Conservation (phyloP, 2,888 invertebrate species). For the Hyalella azteca region DNA sequence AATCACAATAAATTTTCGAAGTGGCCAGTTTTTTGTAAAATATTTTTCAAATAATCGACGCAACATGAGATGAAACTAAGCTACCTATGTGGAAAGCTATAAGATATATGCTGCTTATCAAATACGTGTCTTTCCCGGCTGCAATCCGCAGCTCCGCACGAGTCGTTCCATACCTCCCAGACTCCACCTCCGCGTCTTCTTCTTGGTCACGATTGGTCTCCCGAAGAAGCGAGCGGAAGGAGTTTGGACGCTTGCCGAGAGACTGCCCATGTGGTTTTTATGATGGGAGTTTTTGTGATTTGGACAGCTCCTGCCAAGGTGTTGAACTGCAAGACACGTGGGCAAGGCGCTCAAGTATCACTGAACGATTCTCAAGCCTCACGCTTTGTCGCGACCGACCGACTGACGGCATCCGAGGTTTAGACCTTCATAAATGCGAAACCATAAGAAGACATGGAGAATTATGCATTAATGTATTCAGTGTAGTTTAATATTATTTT, state of each 20-base stretch:
- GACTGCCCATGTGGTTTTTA: constrained; percentile 32
- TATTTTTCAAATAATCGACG: no score
- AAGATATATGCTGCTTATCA: no score
- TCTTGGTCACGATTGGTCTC: constrained; percentile 38
- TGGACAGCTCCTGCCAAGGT: constrained; percentile 37
- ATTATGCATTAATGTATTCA: constrained; percentile 2
- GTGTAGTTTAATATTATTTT: background rate
- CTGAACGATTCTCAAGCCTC: constrained; percentile 25
- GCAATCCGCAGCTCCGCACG: background rate
- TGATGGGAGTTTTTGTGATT: constrained; percentile 22
- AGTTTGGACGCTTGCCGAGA: constrained; percentile 24
- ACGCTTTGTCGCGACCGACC: constrained; percentile 28
- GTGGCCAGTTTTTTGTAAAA: no score
- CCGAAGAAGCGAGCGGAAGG: constrained; percentile 34
- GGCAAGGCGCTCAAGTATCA: constrained; percentile 32
- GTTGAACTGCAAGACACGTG: constrained; percentile 36
- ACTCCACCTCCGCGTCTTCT: constrained; percentile 38
- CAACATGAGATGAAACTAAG: no score
- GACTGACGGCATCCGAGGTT: background rate
- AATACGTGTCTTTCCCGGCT: constrained; percentile 9
- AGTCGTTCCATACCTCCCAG: constrained; percentile 9
- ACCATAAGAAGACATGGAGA: background rate
- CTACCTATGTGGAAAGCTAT: no score
- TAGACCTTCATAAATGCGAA: background rate
- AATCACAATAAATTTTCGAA: no score